phyloP scores from a whole-genome alignment of 2,797 vertebrate species.

The Microctenopoma lineatum region DNA sequence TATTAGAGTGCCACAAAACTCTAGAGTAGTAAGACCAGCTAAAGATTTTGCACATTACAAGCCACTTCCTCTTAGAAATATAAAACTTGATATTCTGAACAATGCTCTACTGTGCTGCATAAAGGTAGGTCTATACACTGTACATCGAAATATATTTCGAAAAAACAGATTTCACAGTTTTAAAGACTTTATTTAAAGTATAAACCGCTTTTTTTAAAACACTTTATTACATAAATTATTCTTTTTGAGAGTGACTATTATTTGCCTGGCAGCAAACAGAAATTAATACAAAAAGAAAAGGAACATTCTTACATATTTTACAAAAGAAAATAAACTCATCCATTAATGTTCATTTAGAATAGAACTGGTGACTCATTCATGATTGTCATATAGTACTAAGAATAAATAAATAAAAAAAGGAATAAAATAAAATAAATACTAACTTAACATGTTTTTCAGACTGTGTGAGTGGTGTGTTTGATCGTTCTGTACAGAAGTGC shows the following conservation, averaged over 20 bases:
- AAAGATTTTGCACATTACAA: constrained; percentile 89
- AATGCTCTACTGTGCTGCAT: constrained; percentile 91
- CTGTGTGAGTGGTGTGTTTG: constrained; percentile 75
- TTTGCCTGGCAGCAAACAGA: constrained; percentile 97
- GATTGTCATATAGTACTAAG: constrained; percentile 99
- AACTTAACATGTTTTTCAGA: constrained; percentile 79
- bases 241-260: constrained; percentile 97
- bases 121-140: constrained; percentile 91
- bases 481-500: constrained; percentile 97
- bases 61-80: constrained; percentile 91
- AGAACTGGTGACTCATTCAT: constrained; percentile 95
- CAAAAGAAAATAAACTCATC: constrained; percentile 93
- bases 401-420: constrained; percentile 83
- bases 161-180: constrained; percentile 99
- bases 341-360: constrained; percentile 93
- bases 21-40: constrained; percentile 89
- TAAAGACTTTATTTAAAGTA: constrained; percentile 99
- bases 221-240: constrained; percentile 99
- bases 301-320: constrained; percentile 99
- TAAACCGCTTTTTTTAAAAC: constrained; percentile 98
- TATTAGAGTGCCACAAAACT: constrained; percentile 88
- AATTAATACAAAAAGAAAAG: constrained; percentile 99
- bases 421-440: constrained; percentile 82
- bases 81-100: constrained; percentile 91
- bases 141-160: constrained; percentile 89